Evolutionary conservation across 2,113 vertebrate species (phyloP).

Genomic region (Rhinopomastus cyanomelas): DNA sequence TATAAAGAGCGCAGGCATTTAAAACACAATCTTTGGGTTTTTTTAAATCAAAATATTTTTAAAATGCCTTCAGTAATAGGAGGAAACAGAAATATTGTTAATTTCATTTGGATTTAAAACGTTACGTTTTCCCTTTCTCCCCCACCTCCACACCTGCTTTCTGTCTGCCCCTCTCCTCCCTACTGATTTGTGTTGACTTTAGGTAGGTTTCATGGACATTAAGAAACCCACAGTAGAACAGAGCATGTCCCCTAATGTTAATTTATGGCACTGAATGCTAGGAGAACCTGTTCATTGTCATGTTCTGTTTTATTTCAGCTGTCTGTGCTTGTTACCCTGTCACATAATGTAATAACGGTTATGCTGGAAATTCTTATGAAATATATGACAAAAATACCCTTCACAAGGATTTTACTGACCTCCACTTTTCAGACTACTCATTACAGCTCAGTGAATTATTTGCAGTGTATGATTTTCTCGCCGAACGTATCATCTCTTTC

Average conservation of each 20-base stretch:
- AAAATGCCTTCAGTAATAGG: background rate
- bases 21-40: background rate
- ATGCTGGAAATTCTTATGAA: conserved; percentile 56
- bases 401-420: conserved; percentile 61
- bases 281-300: conserved; percentile 52
- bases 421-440: conserved; percentile 73
- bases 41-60: background rate
- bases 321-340: conserved; percentile 25
- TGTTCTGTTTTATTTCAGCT: conserved; percentile 57
- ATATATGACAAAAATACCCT: conserved; percentile 57
- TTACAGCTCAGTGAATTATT: conserved; percentile 60
- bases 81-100: background rate
- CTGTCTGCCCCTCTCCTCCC: background rate
- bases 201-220: conserved; percentile 28
- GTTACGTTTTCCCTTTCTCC: background rate
- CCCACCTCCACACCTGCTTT: background rate
- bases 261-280: conserved; percentile 35
- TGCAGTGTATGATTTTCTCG: conserved; percentile 72
- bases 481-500: conserved; percentile 48
- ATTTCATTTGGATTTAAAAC: conserved; percentile 38
- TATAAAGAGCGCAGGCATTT: background rate
- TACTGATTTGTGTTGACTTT: conserved; percentile 3
- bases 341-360: conserved; percentile 59
- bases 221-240: conserved; percentile 20
- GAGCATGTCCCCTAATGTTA: conserved; percentile 32